These are phyloP conservation scores for Thalpophila matura DNA, from an alignment of 2,888 invertebrate genomes.

Conservation along the genomic window DNA sequence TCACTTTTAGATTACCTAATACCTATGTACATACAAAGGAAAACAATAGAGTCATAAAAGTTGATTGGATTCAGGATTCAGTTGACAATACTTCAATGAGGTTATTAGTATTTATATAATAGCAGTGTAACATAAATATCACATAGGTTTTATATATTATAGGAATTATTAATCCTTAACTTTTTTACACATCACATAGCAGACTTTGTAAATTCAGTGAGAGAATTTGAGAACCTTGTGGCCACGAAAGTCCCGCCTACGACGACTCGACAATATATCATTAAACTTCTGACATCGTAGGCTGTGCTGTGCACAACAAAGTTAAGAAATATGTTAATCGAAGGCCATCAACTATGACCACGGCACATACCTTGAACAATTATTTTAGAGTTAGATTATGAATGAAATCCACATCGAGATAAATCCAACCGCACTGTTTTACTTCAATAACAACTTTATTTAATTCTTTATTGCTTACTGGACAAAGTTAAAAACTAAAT, in stretches of 20 bases:
- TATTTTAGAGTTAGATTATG: slow-evolving; percentile 45
- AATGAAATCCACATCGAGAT: slow-evolving; percentile 49
- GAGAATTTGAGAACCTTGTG: slow-evolving; percentile 70
- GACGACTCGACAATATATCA: slow-evolving; percentile 69
- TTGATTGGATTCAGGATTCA: slow-evolving; percentile 9
- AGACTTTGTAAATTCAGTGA: slow-evolving; percentile 41
- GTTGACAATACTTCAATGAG: slow-evolving; percentile 25
- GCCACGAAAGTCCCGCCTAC: slow-evolving; percentile 80
- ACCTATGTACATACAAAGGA: slow-evolving; percentile 15
- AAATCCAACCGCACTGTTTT: background rate
- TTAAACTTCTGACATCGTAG: slow-evolving; percentile 78
- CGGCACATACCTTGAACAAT: slow-evolving; percentile 69
- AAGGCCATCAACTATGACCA: slow-evolving; percentile 83
- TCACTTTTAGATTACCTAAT: slow-evolving; percentile 30
- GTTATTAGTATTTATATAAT: slow-evolving; percentile 54
- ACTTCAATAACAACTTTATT: background rate
- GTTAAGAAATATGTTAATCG: slow-evolving; percentile 86
- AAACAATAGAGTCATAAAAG: slow-evolving; percentile 9
- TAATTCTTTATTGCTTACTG: background rate
- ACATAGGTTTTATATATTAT: slow-evolving; percentile 51
- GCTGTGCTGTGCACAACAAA: slow-evolving; percentile 70
- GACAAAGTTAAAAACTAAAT: slow-evolving; percentile 6
- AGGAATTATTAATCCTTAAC: slow-evolving; percentile 27
- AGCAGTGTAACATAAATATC: slow-evolving; percentile 57
- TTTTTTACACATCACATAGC: slow-evolving; percentile 25